These are phyloP conservation scores for Lepidurus packardi DNA, from an alignment of 1,140 invertebrate genomes.

Conservation along the genomic window DNA sequence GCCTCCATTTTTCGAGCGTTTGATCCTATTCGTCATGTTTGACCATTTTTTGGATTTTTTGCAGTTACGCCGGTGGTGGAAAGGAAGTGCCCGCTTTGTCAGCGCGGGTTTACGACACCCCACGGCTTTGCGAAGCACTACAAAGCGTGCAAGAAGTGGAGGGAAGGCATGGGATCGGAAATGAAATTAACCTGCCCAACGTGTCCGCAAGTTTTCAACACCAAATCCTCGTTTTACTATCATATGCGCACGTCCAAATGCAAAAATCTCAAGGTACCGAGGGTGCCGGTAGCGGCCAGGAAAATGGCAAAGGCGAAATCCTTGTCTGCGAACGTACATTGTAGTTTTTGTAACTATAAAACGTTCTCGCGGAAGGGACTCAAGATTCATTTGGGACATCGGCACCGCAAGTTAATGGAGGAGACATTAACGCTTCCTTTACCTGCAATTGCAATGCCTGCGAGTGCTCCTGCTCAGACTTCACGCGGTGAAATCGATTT, in stretches of 20 bases:
- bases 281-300: neutral
- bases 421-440: too few relatives aligned
- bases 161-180: neutral
- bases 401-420: neutral
- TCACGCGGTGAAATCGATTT: too few relatives aligned
- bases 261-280: neutral
- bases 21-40: neutral
- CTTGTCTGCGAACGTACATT: neutral
- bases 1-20: too few relatives aligned
- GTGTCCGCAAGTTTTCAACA: neutral
- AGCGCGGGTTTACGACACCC: neutral
- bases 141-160: neutral
- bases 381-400: neutral
- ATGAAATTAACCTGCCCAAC: neutral
- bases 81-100: neutral
- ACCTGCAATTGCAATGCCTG: too few relatives aligned
- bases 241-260: neutral
- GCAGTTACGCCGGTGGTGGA: neutral
- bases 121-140: neutral
- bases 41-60: neutral
- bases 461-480: too few relatives aligned
- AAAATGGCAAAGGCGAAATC: neutral
- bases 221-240: neutral
- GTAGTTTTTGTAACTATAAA: neutral
- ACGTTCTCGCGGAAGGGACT: neutral